Conservation (phyloP, 2,113 vertebrate species). For the Seriola rivoliana region DNA sequence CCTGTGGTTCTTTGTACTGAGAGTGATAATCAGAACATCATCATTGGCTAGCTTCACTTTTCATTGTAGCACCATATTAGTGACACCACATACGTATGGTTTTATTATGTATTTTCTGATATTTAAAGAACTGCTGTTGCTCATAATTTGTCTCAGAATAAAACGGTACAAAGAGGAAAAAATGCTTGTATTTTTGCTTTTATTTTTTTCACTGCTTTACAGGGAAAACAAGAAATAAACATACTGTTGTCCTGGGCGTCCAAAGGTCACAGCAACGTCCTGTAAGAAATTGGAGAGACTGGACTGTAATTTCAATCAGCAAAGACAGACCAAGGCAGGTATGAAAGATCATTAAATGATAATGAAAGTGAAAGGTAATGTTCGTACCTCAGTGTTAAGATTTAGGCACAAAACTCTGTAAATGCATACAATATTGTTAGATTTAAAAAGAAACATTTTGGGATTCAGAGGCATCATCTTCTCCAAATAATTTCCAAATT, state of each 20-base stretch:
- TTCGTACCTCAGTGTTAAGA: neutral
- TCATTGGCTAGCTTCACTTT: neutral
- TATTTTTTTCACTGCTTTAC: slow-evolving; percentile 21
- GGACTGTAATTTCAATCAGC: neutral
- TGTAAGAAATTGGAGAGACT: slow-evolving; percentile 24
- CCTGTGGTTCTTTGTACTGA: neutral
- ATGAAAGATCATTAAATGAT: neutral
- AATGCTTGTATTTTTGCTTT: slow-evolving; percentile 1
- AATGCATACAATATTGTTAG: slow-evolving; percentile 22
- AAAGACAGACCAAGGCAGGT: neutral
- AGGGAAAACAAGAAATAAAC: neutral
- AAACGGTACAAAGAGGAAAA: neutral
- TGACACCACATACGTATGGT: neutral
- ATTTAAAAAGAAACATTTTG: neutral
- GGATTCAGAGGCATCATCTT: neutral
- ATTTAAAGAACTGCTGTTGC: neutral
- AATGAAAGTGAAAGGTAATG: accelerated
- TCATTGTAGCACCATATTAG: neutral
- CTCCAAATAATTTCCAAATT: accelerated
- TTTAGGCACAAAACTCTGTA: slow-evolving; percentile 59
- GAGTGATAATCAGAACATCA: no score
- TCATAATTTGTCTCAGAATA: neutral
- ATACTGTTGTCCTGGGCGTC: accelerated
- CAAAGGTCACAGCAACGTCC: slow-evolving; percentile 7
- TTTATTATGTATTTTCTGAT: neutral